Evolutionary conservation across 2,113 vertebrate species (phyloP), one percentile per base, ranked within the genome.

Genomic region (Dasyprocta punctata): DNA sequence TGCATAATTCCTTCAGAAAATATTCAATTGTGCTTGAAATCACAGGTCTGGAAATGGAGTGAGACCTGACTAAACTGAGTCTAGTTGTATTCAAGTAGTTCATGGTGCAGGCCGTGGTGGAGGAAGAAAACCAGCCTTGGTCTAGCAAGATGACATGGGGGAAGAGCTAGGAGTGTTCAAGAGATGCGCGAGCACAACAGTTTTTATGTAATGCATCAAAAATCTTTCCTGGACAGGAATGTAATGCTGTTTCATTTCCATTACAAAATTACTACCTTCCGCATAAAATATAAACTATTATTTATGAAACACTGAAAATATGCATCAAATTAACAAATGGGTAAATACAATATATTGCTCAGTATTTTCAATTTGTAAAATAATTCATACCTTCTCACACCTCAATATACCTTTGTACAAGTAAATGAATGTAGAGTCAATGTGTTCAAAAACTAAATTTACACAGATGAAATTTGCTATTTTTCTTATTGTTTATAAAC

Each of bases 1-100:
- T 91, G 94, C 17, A 96, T 93, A 81, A 98, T 98, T 98, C 96
- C 96, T 98, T 83, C 94, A 97, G 97, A 98, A 98, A 94, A 75
- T 92, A 69, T 82, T 96, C 89, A 97, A 49, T 97, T 98, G 83
- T 98, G 85, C 97, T 98, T 97, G 97, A 95, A 96, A 93, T 97
- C 96, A 11, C 82, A 95, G 88, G 24, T 93, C 90, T 98, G 85
- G 69, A 84, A 91, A 98, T 38, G 41, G 26, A 92, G 82, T 92
- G 52, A 92, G 77, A 93, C 33, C 71, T 47, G 60, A 97, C 49
- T 41, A 96, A 89, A 65, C 82, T 82, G 33, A 73, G 47, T 73
- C 22, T 88, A 33, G 91, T 73, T 90, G 36, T 69, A 24, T 56
- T 90, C 33, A 54, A 5, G 92, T 92, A 91, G 28, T 36, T 84